These are phyloP conservation scores for Leptobrachium ailaonicum DNA, from an alignment of 2,113 vertebrate genomes.

Conservation along the genomic window DNA sequence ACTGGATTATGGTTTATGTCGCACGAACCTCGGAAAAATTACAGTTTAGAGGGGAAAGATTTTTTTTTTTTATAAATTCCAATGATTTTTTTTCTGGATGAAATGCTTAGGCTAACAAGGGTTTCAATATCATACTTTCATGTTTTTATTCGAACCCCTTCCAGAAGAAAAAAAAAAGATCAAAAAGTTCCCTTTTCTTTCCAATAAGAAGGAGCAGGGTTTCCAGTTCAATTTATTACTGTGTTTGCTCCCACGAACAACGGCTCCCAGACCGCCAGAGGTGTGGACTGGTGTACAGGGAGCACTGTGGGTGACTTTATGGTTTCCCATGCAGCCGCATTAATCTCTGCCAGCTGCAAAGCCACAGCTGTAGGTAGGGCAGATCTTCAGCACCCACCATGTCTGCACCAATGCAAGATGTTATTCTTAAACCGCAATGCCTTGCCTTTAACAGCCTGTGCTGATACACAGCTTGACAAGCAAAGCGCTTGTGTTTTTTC, in stretches of 20 bases:
- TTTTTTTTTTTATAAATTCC: slow-evolving; percentile 33
- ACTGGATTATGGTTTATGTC: slow-evolving; percentile 48
- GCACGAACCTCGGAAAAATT: slow-evolving; percentile 48
- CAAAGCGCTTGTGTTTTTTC: slow-evolving; percentile 60
- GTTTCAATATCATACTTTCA: neutral
- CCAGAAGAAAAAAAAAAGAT: slow-evolving; percentile 4
- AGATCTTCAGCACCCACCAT: slow-evolving; percentile 68
- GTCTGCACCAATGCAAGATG: slow-evolving; percentile 65
- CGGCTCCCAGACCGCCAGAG: slow-evolving; percentile 63
- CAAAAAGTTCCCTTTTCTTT: slow-evolving; percentile 36
- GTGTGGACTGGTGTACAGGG: slow-evolving; percentile 60
- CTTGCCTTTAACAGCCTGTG: slow-evolving; percentile 65
- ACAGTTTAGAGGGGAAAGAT: slow-evolving; percentile 39
- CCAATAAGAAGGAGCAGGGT: slow-evolving; percentile 40
- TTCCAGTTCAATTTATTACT: slow-evolving; percentile 54
- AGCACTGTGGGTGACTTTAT: slow-evolving; percentile 62
- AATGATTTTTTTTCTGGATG: slow-evolving; percentile 42
- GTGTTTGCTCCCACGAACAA: slow-evolving; percentile 56
- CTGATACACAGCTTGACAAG: slow-evolving; percentile 60
- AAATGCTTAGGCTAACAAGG: slow-evolving; percentile 49
- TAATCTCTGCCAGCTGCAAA: slow-evolving; percentile 69
- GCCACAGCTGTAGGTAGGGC: slow-evolving; percentile 66
- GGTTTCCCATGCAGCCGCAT: slow-evolving; percentile 75
- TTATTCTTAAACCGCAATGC: slow-evolving; percentile 63
- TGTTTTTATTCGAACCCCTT: slow-evolving; percentile 27